Percentiles rank a stretch among this genome's conserved stretches.
These are phyloP conservation scores for Tadarida brasiliensis DNA, from an alignment of 2,797 vertebrate species.

Conservation along the genomic window DNA sequence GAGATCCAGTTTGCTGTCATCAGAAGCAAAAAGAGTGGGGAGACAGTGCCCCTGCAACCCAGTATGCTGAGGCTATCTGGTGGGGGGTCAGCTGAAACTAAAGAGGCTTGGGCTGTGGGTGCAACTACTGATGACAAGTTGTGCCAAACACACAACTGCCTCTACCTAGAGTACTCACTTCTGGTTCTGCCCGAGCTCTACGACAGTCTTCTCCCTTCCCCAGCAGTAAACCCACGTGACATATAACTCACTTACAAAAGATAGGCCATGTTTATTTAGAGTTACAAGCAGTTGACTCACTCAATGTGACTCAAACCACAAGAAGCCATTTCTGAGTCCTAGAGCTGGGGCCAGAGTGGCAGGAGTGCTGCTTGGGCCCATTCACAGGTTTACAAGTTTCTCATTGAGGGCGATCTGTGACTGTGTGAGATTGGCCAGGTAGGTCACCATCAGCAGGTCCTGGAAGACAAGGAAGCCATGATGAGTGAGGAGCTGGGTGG, in stretches of 20 bases:
- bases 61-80: neutral
- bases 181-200: neutral
- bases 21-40: neutral
- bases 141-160: neutral
- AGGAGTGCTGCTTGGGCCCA: conserved; percentile 20
- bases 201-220: neutral
- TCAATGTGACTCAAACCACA: conserved; percentile 71
- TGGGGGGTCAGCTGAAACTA: neutral
- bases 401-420: conserved; percentile 99
- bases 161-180: neutral
- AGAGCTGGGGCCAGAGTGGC: neutral
- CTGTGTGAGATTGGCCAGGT: conserved; percentile 98
- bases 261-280: conserved; percentile 78
- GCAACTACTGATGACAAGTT: neutral
- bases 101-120: neutral
- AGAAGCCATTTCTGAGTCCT: conserved; percentile 31
- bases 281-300: conserved; percentile 65
- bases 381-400: conserved; percentile 94
- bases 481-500: neutral
- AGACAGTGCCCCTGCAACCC: neutral
- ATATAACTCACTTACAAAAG: conserved; percentile 72
- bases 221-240: conserved; percentile 53
- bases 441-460: conserved; percentile 99
- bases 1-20: neutral
- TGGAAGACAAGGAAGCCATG: conserved; percentile 81